Base-by-base conservation (phyloP, 2,888 invertebrate species). In the Platycnemis pennipes region DNA sequence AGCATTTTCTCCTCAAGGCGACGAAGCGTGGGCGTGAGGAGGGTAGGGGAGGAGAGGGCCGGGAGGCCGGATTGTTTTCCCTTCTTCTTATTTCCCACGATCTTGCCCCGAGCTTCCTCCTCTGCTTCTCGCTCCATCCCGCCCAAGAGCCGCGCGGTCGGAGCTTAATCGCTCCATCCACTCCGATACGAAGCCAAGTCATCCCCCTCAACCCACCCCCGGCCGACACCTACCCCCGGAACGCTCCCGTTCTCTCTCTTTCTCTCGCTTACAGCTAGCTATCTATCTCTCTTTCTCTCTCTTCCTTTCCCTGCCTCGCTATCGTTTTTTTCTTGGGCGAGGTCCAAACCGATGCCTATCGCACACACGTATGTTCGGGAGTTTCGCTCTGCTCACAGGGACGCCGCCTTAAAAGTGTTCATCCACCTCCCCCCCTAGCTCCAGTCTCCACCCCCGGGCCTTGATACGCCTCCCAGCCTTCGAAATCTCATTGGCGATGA, bases 271-370 rank as follows among this genome's bases (percentile, higher is more conserved):
- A 49, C 7, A 7, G 8, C 7, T 26, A 63, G 26, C 22, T 19
- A 19, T 19, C 37, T 26, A 22, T 8, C 3, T 26, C 63, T 2
- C 16, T 1, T 63, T 26, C 63, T 5, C 13, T n/a, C n/a, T n/a
- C n/a, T n/a, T n/a, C n/a, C n/a, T n/a, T n/a, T n/a, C n/a, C n/a
- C n/a, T n/a, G n/a, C n/a, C n/a, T n/a, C n/a, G n/a, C n/a, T n/a
- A n/a, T n/a, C n/a, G n/a, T 37, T 77, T 37, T 13, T 77, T 77
- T 77, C 37, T 77, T 77, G 77, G 77, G 77, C 8, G 37, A 11
- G 11, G 77, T 37, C 77, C 77, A 77, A 77, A 77, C 77, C 77
- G 37, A 77, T 77, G 77, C 77, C 77, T 77, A 77, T 77, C 77
- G 31, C 77, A 77, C 26, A 77, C 77, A 77, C 77, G 77, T 31